These are phyloP conservation scores for Subanguina moxae DNA, from an alignment of 1,140 invertebrate species.

Conservation along the genomic window DNA sequence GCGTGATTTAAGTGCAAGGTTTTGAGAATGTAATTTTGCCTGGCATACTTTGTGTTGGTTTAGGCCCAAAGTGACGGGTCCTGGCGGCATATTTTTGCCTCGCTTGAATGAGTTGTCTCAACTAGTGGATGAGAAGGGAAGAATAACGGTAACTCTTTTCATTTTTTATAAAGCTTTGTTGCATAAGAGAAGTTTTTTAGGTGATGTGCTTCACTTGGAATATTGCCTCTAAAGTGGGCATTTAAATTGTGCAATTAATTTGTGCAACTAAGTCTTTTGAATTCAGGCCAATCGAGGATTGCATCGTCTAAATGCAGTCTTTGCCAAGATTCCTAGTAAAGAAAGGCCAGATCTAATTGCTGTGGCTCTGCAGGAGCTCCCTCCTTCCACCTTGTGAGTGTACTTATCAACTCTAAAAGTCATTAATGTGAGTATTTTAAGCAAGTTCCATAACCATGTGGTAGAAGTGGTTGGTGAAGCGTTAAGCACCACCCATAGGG, in stretches of 20 bases:
- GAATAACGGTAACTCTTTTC: conserved; percentile 21
- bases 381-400: conserved; percentile 39
- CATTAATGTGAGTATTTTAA: conserved; percentile 20
- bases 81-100: conserved; percentile 40
- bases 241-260: conserved; percentile 1
- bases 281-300: conserved; percentile 27
- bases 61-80: conserved; percentile 36
- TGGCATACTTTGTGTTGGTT: conserved; percentile 11
- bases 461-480: conserved; percentile 38
- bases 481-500: conserved; percentile 40
- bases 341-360: conserved; percentile 46
- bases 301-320: conserved; percentile 27
- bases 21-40: too few species aligned
- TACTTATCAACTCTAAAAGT: conserved; percentile 1
- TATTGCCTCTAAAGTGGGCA: conserved; percentile 37
- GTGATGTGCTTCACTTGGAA: conserved; percentile 50
- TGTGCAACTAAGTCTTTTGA: too few species aligned
- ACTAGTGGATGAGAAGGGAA: conserved; percentile 30
- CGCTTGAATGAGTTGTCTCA: conserved; percentile 20
- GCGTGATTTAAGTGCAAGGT: conserved; percentile 28
- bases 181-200: too few species aligned
- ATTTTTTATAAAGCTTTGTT: too few species aligned
- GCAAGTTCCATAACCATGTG: conserved; percentile 37
- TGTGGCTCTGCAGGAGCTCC: conserved; percentile 42
- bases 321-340: conserved; percentile 29